Base-by-base conservation (phyloP, 2,888 invertebrate genomes). In the Caenorhabditis angaria region DNA sequence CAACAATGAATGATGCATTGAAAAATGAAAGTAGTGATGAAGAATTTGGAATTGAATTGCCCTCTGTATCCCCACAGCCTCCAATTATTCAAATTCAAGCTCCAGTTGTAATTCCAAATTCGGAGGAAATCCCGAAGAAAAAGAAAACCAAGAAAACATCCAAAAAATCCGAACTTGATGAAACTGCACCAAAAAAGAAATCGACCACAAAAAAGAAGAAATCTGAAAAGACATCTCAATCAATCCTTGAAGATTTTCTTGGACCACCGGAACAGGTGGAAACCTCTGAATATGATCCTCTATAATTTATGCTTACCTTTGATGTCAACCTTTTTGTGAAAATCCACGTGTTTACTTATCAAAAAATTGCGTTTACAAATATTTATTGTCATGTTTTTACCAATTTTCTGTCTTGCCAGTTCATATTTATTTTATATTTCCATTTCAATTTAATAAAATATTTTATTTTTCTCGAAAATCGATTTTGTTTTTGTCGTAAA, bases 201-300 rank as follows among this genome's bases (percentile, higher is more conserved):
- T 20, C 58, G 8, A 50, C 60, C 3, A 71, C 66, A 12, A 72
- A 72, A 25, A 72, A 72, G 41, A 67, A 67, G n/a, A 53, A 59
- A 0, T 10, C 24, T 0, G 63, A 64, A 10, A 72, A 72, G 18
- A 59, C 64, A n/a, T 72, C 72, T 0, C 66, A 68, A 22, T 67
- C 67, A 12, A 47, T 71, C 4, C 61, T 71, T 20, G 71, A 71
- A 50, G 71, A 71, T 29, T 71, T 71, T 25, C 54, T 71, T n/a
- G 71, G 71, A 12, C 71, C 71, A 24, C 24, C 71, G 4, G 64
- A 71, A 22, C 41, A 60, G 0, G 50, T 67, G 12, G 64, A 63
- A 10, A 67, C 54, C 35, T 68, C 61, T 6, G 73, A 68, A 8
- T 73, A 73, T 41, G 73, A 73, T 68, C 73, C 73, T 0, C 32